These are phyloP conservation scores for Ascidia mentula DNA, from an alignment of 23 tunicate genomes.

Conservation along the genomic window DNA sequence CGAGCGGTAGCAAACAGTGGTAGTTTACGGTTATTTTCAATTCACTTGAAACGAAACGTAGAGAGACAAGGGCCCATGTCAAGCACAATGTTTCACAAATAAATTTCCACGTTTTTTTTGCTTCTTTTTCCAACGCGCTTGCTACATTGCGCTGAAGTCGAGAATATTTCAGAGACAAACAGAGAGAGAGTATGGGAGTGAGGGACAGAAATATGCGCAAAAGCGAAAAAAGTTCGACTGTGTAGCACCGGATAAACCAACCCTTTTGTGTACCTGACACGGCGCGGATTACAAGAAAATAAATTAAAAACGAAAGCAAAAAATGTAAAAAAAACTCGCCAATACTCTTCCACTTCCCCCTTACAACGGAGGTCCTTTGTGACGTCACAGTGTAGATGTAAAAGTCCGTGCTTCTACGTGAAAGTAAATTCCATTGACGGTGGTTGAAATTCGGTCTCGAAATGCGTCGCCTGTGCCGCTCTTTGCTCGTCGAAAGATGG, in stretches of 20 bases:
- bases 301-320: not conserved
- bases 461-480: not conserved
- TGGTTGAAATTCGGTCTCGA: not conserved
- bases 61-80: too few relatives aligned
- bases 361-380: not conserved
- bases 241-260: slow-evolving; percentile 6
- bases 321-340: not conserved
- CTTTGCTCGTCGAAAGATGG: not conserved
- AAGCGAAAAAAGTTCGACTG: not conserved
- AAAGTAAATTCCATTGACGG: not conserved
- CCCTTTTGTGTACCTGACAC: slow-evolving; percentile 7
- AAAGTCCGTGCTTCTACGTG: not conserved
- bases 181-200: too few relatives aligned
- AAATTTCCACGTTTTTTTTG: too few relatives aligned
- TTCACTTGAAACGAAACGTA: too few relatives aligned
- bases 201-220: too few relatives aligned
- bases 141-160: too few relatives aligned
- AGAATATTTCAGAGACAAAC: too few relatives aligned
- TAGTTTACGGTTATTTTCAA: not conserved
- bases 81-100: too few relatives aligned
- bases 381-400: slow-evolving; percentile 1
- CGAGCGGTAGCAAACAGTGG: not conserved
- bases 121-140: too few relatives aligned
- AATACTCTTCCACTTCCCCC: not conserved
- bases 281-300: not conserved